Percentiles rank a stretch among this genome's conserved stretches.
Evolutionary conservation across 1,140 invertebrate genomes (phyloP).

Genomic region (Zeugodacus cucurbitae): DNA sequence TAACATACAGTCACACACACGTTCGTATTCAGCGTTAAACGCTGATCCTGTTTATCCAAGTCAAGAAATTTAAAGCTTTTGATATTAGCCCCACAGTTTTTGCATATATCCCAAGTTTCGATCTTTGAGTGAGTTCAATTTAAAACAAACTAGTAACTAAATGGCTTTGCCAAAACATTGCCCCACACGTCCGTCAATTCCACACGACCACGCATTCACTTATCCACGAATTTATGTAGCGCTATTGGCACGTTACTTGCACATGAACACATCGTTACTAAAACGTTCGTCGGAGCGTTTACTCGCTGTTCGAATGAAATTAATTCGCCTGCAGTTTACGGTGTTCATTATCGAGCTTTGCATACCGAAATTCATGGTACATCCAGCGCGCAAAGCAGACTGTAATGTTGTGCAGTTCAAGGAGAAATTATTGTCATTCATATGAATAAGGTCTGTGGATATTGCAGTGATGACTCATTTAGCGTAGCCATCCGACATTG

Average conservation of each 20-base stretch:
- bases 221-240: neutral
- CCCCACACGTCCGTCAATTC: neutral
- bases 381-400: neutral
- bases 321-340: slow-evolving; percentile 17
- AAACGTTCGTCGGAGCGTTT: neutral
- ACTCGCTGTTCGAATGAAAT: neutral
- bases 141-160: too few species aligned
- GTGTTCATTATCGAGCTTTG: neutral
- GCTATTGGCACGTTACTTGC: neutral
- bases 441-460: neutral
- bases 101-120: too few species aligned
- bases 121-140: too few species aligned
- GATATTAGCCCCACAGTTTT: too few species aligned
- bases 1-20: too few species aligned
- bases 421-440: neutral
- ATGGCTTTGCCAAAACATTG: neutral
- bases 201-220: neutral
- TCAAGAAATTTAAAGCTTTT: too few species aligned
- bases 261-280: neutral
- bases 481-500: neutral
- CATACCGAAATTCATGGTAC: neutral
- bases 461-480: neutral
- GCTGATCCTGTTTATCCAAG: too few species aligned
- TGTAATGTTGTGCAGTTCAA: slow-evolving; percentile 2
- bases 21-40: too few species aligned